Evolutionary conservation across 2,888 invertebrate genomes (phyloP).

Genomic region (Acrocyrtus sp.): DNA sequence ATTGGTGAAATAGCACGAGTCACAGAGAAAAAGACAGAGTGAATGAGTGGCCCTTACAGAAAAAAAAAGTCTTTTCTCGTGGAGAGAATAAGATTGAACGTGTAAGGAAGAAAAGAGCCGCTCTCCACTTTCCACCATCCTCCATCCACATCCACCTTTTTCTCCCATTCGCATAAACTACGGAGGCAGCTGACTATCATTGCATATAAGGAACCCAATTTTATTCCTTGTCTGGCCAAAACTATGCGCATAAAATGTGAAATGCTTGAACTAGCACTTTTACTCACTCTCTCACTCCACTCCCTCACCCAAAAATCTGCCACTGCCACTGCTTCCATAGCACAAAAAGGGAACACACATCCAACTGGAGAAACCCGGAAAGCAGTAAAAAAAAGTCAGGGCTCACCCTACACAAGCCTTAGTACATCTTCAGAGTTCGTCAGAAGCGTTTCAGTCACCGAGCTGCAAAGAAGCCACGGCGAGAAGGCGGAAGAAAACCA

Average conservation of each 20-base stretch:
- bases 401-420: slow-evolving; percentile 30
- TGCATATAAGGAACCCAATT: slow-evolving; percentile 7
- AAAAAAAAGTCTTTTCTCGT: too few relatives aligned
- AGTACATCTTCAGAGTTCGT: slow-evolving; percentile 38
- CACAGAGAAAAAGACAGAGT: slow-evolving; percentile 5
- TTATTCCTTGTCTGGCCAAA: not conserved
- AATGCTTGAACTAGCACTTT: not conserved
- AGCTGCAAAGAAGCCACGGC: too few relatives aligned
- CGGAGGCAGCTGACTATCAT: slow-evolving; percentile 28
- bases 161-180: slow-evolving; percentile 1
- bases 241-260: not conserved
- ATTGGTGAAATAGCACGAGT: too few relatives aligned
- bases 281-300: not conserved
- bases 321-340: too few relatives aligned
- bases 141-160: not conserved
- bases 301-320: not conserved
- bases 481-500: too few relatives aligned
- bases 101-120: not conserved
- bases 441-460: slow-evolving; percentile 32
- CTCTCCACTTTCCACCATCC: not conserved
- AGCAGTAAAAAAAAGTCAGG: slow-evolving; percentile 21
- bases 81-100: too few relatives aligned
- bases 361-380: slow-evolving; percentile 12
- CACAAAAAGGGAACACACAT: not conserved
- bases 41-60: not conserved